These are phyloP conservation scores for Platyscapa corneri DNA, from an alignment of 1,140 invertebrate genomes.

Conservation along the genomic window DNA sequence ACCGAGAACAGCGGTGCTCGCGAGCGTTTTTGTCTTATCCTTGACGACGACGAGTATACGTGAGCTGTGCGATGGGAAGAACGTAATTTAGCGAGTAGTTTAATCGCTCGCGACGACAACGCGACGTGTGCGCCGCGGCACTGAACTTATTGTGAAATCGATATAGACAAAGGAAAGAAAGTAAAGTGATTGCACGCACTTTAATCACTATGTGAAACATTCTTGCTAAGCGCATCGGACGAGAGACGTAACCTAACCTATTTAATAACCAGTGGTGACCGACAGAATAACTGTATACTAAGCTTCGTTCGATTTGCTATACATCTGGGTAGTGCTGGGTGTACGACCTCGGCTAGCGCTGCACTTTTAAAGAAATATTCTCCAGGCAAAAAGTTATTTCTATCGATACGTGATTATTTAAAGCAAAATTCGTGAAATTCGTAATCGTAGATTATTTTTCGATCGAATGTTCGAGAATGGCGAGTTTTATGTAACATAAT, in stretches of 20 bases:
- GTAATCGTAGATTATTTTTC: neutral
- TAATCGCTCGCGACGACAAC: too few relatives aligned
- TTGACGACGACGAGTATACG: too few relatives aligned
- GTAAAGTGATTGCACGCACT: neutral
- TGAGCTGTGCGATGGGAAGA: too few relatives aligned
- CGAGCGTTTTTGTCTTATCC: too few relatives aligned
- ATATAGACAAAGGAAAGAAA: neutral
- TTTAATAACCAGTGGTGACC: neutral
- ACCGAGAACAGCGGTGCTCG: too few relatives aligned
- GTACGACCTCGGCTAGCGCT: neutral
- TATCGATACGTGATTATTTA: too few relatives aligned
- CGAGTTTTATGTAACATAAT: neutral
- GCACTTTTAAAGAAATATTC: too few relatives aligned
- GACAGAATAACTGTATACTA: neutral
- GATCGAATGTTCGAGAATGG: neutral
- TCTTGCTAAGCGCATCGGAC: neutral
- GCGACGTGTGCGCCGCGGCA: too few relatives aligned
- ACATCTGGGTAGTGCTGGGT: too few relatives aligned
- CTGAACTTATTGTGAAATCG: too few relatives aligned
- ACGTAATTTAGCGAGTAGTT: too few relatives aligned
- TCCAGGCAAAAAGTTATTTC: neutral
- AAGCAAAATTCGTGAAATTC: neutral
- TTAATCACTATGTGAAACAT: neutral
- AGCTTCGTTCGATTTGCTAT: neutral
- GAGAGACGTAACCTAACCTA: neutral